Percentiles rank a stretch among this genome's conserved stretches.
Evolutionary conservation across 2,113 vertebrate genomes (phyloP).

Genomic region (Paratilapia polleni): DNA sequence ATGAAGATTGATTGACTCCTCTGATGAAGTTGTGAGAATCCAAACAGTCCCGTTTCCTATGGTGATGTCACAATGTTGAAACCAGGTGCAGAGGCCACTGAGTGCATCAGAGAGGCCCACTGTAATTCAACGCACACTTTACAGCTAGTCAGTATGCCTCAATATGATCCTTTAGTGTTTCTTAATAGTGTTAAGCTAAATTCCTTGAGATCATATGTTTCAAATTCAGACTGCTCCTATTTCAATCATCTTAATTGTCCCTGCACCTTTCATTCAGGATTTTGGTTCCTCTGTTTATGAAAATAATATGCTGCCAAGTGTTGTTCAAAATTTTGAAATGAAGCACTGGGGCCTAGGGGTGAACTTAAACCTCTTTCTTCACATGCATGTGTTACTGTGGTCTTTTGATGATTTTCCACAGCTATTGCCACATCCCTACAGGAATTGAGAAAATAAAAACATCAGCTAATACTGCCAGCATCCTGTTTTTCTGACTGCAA

Average conservation of each 20-base stretch:
- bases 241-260: conserved; percentile 74
- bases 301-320: conserved; percentile 73
- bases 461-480: conserved; percentile 53
- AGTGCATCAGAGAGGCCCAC: conserved; percentile 64
- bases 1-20: conserved; percentile 73
- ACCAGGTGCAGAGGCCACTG: conserved; percentile 71
- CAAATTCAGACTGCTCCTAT: conserved; percentile 73
- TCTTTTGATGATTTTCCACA: conserved; percentile 79
- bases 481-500: conserved; percentile 58
- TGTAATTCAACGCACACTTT: conserved; percentile 72
- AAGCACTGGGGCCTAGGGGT: conserved; percentile 50
- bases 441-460: conserved; percentile 73
- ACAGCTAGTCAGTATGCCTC: conserved; percentile 64
- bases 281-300: conserved; percentile 69
- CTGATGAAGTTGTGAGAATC: conserved; percentile 59
- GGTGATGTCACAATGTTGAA: conserved; percentile 71
- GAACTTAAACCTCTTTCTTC: conserved; percentile 61
- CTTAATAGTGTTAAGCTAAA: conserved; percentile 67
- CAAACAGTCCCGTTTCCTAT: conserved; percentile 64
- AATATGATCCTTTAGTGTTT: conserved; percentile 59
- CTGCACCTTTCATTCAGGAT: conserved; percentile 66
- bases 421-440: conserved; percentile 59
- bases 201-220: conserved; percentile 75
- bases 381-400: conserved; percentile 58
- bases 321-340: conserved; percentile 64